Evolutionary conservation across 1,140 invertebrate genomes (phyloP), one percentile per base, ranked within the genome.

Genomic region (Camponotus vicinus): DNA sequence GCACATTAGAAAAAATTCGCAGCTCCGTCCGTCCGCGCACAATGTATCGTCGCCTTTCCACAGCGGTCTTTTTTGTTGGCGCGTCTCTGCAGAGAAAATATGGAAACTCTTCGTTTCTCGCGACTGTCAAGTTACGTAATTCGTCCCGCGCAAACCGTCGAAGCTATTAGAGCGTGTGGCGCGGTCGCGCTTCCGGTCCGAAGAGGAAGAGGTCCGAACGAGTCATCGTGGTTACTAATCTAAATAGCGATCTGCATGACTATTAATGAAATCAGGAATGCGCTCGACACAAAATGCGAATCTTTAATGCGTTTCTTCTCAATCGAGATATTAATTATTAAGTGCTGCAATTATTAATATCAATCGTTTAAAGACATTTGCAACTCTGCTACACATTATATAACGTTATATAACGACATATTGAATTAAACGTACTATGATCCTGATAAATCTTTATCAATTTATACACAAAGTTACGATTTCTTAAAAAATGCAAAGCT

Each of bases 1-100:
- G 95, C 98, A 98, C 93, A 97, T 97, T 89, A 99, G 96, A 96
- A 98, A 98, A 96, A 98, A 98, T 95, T 99, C 98, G 94, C 98
- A 99, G 88, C 96, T 97, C 63, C 98, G 97, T 89, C 97, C 97
- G 91, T 97, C 96, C 91, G 94, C 93, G 92, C 96, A 97, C 92
- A 96, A 95, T 73, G 95, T 95, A 93, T 96, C 96, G 93, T 95
- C 95, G 91, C 93, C 95, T 90, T 94, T 93, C 93, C 94, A 95
- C 88, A 93, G 87, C 91, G 95, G 94, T 93, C 93, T 95, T 93
- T 94, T 95, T 93, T 93, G 90, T 89, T 94, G 93, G 89, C 94
- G 94, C 93, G 93, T 88, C 88, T 95, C 94, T 94, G 94, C 93
- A 93, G 93, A 93, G 93, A 94, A 92, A 94, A 94, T 89, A 89